Evolutionary conservation across 1,140 invertebrate genomes (phyloP), one percentile per base, ranked within the genome.

Genomic region (Cotesia glomerata): DNA sequence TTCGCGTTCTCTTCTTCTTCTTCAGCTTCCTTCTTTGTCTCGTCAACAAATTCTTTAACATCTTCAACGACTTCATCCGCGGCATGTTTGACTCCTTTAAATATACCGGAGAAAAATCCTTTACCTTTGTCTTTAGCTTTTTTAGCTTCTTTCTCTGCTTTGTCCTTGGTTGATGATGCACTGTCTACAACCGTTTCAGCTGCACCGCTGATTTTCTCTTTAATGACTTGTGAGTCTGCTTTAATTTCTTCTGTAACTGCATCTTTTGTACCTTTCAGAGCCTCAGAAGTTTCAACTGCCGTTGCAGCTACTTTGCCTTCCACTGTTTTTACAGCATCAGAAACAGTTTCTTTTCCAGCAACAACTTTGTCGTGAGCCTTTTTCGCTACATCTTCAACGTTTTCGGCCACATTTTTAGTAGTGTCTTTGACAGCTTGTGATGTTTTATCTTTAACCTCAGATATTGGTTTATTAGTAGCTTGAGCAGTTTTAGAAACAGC

Each of bases 31-130:
- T 78, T 62, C 71, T 73, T 39, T 9, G 35, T 3, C 61, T 45
- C 58, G 13, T 64, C 16, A 0, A 75, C 13, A 4, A 77, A 16
- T 32, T 75, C 72, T 61, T 75, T 70, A 14, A 68, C 54, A n/a
- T 74, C 67, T 5, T 75, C 69, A 14, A 49, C 59, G 1, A 64
- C 62, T 26, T 77, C 77, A 0, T 73, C 74, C 0, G 56, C 63
- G 8, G 75, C 18, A 35, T 80, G 59, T 64, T 78, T 34, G 34
- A 67, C 68, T 0, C 77, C 76, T 26, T 78, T 79, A 26, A 80
- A 76, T 0, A 80, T 69, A 0, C 77, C 77, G 0, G 77, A 75
- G 3, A 80, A 65, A 26, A 80, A 76, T 9, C 77, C 76, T 39
- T 62, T 45, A 14, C 32, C 32, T 65, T 58, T 62, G 1, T 34